Percentiles rank a stretch among this genome's conserved stretches.
phyloP scores from a whole-genome alignment of 2,113 vertebrate genomes.

The Cettia cetti region DNA sequence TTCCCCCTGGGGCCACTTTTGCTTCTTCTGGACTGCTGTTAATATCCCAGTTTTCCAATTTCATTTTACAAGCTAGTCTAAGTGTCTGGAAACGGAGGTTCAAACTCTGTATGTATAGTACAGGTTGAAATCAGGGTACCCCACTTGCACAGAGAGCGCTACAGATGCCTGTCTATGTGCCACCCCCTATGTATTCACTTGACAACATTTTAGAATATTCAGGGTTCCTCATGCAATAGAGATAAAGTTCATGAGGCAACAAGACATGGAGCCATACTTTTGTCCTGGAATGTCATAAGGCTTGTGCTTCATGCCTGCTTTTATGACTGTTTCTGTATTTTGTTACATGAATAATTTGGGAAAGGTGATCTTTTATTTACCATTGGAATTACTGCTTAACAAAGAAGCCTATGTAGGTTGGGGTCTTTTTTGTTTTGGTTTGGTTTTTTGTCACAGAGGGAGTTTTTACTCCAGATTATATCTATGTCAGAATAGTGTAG shows the following conservation, averaged over 20 bases:
- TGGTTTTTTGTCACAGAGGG: not conserved
- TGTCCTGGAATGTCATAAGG: not conserved
- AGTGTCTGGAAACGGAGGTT: not conserved
- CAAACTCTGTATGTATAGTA: not conserved
- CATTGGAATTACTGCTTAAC: accelerated
- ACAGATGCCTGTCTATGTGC: not conserved
- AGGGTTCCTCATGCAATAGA: accelerated
- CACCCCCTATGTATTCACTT: accelerated
- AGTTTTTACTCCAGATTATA: not conserved
- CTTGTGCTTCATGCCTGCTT: not conserved
- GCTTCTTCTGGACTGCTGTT: not conserved
- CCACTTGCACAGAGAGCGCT: not conserved
- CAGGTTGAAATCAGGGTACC: not conserved
- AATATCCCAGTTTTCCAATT: not conserved
- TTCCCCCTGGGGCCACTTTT: not conserved
- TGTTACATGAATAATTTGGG: not conserved
- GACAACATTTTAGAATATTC: not conserved
- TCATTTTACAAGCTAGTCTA: not conserved
- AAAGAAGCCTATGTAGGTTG: not conserved
- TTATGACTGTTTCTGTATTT: not conserved
- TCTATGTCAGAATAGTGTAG: not conserved
- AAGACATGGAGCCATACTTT: not conserved
- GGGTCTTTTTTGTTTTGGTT: too few species aligned
- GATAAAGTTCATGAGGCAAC: not conserved
- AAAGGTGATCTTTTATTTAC: not conserved